Evolutionary conservation across 2,113 vertebrate genomes (phyloP).

Genomic region (Zosterops hypoxanthus): DNA sequence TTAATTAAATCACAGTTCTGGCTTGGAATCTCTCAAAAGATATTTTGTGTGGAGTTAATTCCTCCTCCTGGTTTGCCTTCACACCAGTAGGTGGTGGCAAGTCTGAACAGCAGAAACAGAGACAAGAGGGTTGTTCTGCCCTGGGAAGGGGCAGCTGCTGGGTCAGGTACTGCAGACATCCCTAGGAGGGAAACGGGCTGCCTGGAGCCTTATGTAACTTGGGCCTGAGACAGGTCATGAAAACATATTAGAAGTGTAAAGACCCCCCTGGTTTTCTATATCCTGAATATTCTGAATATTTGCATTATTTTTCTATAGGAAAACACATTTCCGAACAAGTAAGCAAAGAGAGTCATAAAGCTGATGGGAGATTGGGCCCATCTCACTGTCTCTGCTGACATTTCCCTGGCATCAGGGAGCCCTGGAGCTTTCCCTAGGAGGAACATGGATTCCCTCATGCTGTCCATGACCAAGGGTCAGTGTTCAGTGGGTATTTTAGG

Average conservation of each 20-base stretch:
- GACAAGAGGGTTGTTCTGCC: neutral
- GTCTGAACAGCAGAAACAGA: neutral
- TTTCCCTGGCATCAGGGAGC: neutral
- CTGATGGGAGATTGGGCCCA: neutral
- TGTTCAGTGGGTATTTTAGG: neutral
- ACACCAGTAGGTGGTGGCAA: neutral
- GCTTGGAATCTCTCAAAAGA: neutral
- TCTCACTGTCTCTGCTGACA: neutral
- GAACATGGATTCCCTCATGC: neutral
- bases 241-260: neutral
- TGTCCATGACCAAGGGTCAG: neutral
- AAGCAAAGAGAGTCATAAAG: neutral
- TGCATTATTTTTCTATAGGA: neutral
- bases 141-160: neutral
- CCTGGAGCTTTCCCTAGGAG: neutral
- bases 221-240: neutral
- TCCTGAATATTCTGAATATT: neutral
- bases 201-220: neutral
- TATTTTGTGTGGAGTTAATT: neutral
- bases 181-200: neutral
- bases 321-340: neutral
- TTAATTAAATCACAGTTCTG: neutral
- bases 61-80: neutral
- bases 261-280: neutral
- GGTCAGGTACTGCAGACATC: neutral